These are phyloP conservation scores for Myrmecophaga tridactyla DNA, from an alignment of 2,113 vertebrate genomes.

Conservation along the genomic window DNA sequence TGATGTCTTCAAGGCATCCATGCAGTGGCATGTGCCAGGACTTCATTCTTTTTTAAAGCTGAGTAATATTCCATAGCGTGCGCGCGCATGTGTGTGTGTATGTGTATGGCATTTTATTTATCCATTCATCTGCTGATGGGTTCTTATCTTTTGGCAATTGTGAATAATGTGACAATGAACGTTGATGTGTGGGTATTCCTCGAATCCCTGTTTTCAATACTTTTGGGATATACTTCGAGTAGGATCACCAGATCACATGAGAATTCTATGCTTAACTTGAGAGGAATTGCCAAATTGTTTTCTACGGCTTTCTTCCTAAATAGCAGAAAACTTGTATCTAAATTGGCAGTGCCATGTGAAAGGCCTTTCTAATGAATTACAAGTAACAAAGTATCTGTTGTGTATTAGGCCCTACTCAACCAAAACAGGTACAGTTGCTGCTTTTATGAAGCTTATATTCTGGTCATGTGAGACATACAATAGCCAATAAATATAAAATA, in stretches of 20 bases:
- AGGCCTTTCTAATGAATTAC: neutral
- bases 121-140: too few relatives aligned
- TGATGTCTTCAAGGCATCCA: neutral
- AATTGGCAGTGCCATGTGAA: conserved; percentile 8
- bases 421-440: neutral
- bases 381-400: neutral
- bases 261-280: neutral
- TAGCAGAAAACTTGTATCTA: conserved; percentile 12
- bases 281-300: conserved; percentile 17
- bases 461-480: neutral
- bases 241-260: neutral
- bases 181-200: conserved; percentile 14
- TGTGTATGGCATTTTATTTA: conserved; percentile 1
- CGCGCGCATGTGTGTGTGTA: too few relatives aligned
- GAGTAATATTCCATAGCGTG: too few relatives aligned
- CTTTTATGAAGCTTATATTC: neutral
- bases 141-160: too few relatives aligned
- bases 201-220: neutral
- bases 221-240: neutral
- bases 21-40: neutral
- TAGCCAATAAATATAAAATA: neutral
- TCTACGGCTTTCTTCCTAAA: neutral
- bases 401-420: neutral
- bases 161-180: neutral
- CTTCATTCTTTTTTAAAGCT: conserved; percentile 17